These are phyloP conservation scores for Zelostemma sp. DNA, from an alignment of 1,140 invertebrate species.

Conservation along the genomic window DNA sequence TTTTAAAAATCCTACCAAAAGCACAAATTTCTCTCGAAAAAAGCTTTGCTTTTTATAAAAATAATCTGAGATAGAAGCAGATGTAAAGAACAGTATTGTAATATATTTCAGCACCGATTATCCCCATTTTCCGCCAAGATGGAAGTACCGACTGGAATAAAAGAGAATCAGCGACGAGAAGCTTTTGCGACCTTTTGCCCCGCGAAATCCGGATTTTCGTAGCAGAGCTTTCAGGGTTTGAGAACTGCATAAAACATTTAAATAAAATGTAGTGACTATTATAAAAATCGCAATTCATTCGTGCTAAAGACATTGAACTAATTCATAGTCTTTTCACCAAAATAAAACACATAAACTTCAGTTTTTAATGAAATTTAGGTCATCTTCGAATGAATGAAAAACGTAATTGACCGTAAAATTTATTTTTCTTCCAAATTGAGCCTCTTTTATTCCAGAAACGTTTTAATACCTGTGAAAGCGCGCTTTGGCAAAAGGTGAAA, in stretches of 20 bases:
- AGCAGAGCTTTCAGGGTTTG: conserved; percentile 26
- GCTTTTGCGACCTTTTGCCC: conserved; percentile 29
- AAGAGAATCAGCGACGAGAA: conserved; percentile 33
- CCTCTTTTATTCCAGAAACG: not conserved
- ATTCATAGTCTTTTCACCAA: too few species aligned
- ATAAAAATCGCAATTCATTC: conserved; percentile 20
- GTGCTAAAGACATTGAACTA: too few species aligned
- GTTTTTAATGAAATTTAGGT: too few species aligned
- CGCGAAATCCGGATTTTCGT: conserved; percentile 35
- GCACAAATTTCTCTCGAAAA: not conserved
- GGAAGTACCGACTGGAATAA: conserved; percentile 26
- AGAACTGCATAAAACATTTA: conserved; percentile 2
- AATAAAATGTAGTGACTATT: conserved; percentile 15
- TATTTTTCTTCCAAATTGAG: not conserved
- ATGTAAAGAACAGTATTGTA: conserved; percentile 16
- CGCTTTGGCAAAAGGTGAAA: not conserved
- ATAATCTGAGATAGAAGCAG: conserved; percentile 2
- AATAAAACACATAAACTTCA: too few species aligned
- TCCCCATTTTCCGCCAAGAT: conserved; percentile 33
- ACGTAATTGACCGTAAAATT: conserved; percentile 5
- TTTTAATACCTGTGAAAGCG: conserved; percentile 7
- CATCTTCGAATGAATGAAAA: too few species aligned
- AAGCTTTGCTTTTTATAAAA: not conserved
- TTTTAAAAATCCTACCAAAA: not conserved
- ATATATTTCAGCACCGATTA: conserved; percentile 37